These are phyloP conservation scores for Drosophila aldrichi DNA, from an alignment of 2,888 invertebrate species.

Conservation along the genomic window DNA sequence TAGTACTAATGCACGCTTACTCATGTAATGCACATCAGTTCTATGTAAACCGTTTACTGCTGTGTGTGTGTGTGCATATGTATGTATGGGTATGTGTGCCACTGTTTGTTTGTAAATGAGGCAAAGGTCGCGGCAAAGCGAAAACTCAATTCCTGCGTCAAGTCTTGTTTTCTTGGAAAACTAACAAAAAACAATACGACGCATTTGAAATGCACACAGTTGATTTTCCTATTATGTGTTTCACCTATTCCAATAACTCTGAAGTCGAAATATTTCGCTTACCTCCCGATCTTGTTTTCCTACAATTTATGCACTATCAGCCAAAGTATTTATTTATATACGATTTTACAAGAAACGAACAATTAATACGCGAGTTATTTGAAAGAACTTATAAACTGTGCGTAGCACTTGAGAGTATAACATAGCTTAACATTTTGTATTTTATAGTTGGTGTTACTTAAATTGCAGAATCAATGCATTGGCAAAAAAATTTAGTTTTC, in stretches of 20 bases:
- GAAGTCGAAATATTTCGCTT: slow-evolving; percentile 39
- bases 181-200: slow-evolving; percentile 22
- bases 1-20: slow-evolving; percentile 22
- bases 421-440: slow-evolving; percentile 43
- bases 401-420: slow-evolving; percentile 32
- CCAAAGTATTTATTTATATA: slow-evolving; percentile 27
- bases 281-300: slow-evolving; percentile 50
- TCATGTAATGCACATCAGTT: slow-evolving; percentile 46
- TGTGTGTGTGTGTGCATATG: slow-evolving; percentile 11
- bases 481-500: slow-evolving; percentile 58
- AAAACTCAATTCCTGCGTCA: slow-evolving; percentile 32
- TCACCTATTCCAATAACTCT: slow-evolving; percentile 42
- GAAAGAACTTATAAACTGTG: slow-evolving; percentile 30
- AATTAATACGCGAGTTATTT: slow-evolving; percentile 11
- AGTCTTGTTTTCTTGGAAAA: slow-evolving; percentile 17
- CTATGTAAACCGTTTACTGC: slow-evolving; percentile 14
- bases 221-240: slow-evolving; percentile 8
- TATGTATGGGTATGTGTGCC: slow-evolving; percentile 53
- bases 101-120: slow-evolving; percentile 73
- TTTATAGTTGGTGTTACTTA: slow-evolving; percentile 35
- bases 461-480: slow-evolving; percentile 46
- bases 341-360: slow-evolving; percentile 8
- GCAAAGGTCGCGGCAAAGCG: slow-evolving; percentile 71
- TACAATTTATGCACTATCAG: slow-evolving; percentile 38
- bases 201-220: slow-evolving; percentile 53